These are phyloP conservation scores for Macrochelys suwanniensis DNA, from an alignment of 2,797 vertebrate genomes.

Conservation along the genomic window DNA sequence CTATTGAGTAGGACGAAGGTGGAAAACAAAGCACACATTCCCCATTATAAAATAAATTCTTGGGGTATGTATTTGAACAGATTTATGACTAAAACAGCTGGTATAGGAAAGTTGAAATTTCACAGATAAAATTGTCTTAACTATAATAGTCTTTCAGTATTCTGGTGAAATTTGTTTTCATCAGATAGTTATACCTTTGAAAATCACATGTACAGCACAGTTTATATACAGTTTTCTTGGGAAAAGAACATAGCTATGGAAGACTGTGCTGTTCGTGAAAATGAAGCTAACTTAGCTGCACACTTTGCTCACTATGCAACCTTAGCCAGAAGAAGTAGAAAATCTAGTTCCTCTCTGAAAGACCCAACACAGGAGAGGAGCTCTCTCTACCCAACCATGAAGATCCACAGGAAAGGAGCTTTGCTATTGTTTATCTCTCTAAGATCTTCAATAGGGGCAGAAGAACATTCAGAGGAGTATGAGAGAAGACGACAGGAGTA, in stretches of 20 bases:
- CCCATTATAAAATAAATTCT: not conserved
- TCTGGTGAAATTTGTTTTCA: not conserved
- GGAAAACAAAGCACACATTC: not conserved
- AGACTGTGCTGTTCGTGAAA: not conserved
- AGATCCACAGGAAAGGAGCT: not conserved
- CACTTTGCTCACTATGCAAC: not conserved
- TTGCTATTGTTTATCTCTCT: not conserved
- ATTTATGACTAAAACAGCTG: not conserved
- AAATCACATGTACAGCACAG: not conserved
- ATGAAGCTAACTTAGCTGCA: not conserved
- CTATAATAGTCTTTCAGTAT: not conserved
- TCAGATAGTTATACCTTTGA: not conserved
- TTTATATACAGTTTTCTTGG: not conserved
- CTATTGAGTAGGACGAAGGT: not conserved
- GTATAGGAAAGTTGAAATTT: not conserved
- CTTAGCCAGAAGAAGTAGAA: not conserved
- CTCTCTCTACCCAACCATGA: not conserved
- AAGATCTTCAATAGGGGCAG: not conserved
- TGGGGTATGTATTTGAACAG: not conserved
- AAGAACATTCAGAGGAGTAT: not conserved
- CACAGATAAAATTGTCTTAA: not conserved
- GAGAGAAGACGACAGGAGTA: not conserved
- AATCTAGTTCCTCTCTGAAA: not conserved
- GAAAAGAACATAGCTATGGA: not conserved
- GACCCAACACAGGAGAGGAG: not conserved